phyloP scores from a whole-genome alignment of 2,113 vertebrate species.

The Globicephala melas region DNA sequence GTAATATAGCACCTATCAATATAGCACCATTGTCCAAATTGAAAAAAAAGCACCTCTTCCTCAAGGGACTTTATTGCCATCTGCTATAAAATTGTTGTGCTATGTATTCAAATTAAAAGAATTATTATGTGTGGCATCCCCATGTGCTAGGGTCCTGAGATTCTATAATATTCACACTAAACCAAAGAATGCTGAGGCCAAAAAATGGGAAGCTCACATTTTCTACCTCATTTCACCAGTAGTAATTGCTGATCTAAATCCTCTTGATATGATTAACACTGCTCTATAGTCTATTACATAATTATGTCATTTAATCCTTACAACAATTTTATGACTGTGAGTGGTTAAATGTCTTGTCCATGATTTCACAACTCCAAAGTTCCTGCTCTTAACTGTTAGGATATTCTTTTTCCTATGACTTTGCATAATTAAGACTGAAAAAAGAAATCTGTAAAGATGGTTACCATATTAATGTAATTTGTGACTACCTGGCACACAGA shows the following conservation, averaged over 20 bases:
- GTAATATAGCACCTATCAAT: background rate
- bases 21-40: background rate
- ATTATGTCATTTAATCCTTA: background rate
- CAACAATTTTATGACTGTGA: background rate
- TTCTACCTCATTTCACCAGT: background rate
- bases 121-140: background rate
- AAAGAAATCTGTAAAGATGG: background rate
- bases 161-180: background rate
- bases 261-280: background rate
- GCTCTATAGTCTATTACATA: background rate
- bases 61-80: background rate
- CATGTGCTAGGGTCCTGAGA: background rate
- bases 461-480: background rate
- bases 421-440: background rate
- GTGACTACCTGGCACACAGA: background rate
- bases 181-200: background rate
- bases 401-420: background rate
- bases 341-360: background rate
- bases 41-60: background rate
- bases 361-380: background rate
- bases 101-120: background rate
- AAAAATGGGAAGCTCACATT: background rate
- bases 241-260: background rate
- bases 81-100: background rate
- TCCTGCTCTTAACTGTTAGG: background rate